Base-by-base conservation (phyloP, 2,797 vertebrate genomes). In the Clarias platycephalus region DNA sequence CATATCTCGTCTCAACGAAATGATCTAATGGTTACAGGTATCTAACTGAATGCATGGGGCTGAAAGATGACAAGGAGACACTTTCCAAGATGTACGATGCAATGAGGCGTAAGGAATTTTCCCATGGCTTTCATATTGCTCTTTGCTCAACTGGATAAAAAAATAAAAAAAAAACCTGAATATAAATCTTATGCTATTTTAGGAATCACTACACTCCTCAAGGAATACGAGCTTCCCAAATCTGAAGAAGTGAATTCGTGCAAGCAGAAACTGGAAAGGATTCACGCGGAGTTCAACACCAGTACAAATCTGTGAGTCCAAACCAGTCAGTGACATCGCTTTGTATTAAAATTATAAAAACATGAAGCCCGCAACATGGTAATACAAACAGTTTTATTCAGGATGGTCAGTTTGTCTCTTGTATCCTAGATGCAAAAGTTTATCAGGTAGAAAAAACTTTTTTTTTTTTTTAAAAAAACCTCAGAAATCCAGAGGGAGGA, bases 221-320 rank as follows among this genome's bases (percentile, higher is more conserved):
- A 97, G 91, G 97, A 96, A 84, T 97, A 98, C 0, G 96, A 98
- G 75, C 92, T 95, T 83, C 96, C 97, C 0, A 96, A 94, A 89
- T 18, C 92, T 5, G 97, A 98, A 26, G 97, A 96, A 79, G 94
- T 98, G 81, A 94, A 91, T 58, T 4, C 83, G 79, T 94, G 94
- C 89, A 98, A 99, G 90, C 96, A 96, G 92, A 98, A 97, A 87
- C 68, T 99, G 86, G 97, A 98, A 89, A 96, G 95, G 90, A 96
- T 97, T 90, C 96, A 99, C 62, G 93, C 93, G 12, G 97, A 98
- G 67, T 95, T 97, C 88, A 87, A 86, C 22, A 83, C 93, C 80
- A 94, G 82, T 62, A 63, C 91, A 72, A 95, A 91, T 88, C 79
- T 24, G 97, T 99, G 94, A 98, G 97, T 94, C 57, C 12, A 37